These are phyloP conservation scores for Percina caprodes DNA, from an alignment of 2,113 vertebrate species.

Conservation along the genomic window DNA sequence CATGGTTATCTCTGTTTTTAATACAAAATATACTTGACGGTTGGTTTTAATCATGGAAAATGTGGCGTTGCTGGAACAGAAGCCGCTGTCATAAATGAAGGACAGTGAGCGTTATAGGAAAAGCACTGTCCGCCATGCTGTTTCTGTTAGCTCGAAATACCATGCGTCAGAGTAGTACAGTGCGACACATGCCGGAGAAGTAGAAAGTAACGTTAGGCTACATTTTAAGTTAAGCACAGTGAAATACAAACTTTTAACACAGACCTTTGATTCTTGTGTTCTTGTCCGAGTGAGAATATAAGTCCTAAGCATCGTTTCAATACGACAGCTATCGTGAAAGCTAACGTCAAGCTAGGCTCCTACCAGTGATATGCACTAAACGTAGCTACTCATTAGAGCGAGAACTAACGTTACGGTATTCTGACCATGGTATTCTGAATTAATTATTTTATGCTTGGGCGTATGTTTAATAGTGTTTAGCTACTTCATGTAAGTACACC, in stretches of 20 bases:
- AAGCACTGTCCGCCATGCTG: constrained; percentile 52
- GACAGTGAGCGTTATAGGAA: neutral
- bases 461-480: neutral
- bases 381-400: neutral
- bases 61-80: neutral
- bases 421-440: neutral
- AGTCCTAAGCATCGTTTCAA: neutral
- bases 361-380: neutral
- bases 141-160: neutral
- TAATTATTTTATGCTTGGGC: too few species aligned
- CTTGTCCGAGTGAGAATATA: neutral
- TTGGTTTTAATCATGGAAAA: neutral
- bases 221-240: neutral
- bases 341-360: neutral
- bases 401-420: too few species aligned
- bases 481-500: fast-evolving
- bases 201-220: neutral
- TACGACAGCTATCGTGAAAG: neutral
- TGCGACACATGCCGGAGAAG: neutral
- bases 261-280: fast-evolving
- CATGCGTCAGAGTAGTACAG: too few species aligned
- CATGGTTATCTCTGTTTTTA: fast-evolving
- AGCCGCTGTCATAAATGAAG: neutral
- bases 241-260: neutral
- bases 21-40: fast-evolving